Evolutionary conservation across 2,113 vertebrate species (phyloP).

Genomic region (Hypanus sabinus): DNA sequence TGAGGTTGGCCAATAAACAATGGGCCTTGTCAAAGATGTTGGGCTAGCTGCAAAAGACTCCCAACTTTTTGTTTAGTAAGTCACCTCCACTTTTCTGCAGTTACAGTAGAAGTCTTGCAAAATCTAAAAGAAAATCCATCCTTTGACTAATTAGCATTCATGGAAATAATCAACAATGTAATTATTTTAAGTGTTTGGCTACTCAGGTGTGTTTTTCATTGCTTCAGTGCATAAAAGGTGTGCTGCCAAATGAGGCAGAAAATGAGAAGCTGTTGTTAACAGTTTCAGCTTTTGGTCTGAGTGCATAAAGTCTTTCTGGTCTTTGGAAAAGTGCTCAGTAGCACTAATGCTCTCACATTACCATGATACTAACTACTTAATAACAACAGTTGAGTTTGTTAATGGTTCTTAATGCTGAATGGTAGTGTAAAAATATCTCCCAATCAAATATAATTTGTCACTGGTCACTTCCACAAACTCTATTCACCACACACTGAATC

Average conservation of each 20-base stretch:
- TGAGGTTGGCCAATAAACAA: too few relatives aligned
- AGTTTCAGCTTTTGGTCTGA: background rate
- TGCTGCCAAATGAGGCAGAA: background rate
- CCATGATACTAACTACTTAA: background rate
- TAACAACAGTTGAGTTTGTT: background rate
- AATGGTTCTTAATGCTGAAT: background rate
- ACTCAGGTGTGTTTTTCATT: background rate
- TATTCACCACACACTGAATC: too few relatives aligned
- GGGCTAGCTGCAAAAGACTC: too few relatives aligned
- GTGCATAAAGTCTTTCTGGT: background rate
- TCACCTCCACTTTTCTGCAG: background rate
- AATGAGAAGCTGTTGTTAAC: background rate
- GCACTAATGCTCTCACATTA: background rate
- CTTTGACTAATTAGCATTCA: background rate
- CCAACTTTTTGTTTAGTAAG: too few relatives aligned
- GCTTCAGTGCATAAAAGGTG: background rate
- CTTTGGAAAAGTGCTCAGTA: background rate
- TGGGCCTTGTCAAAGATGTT: too few relatives aligned
- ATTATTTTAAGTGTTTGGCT: slow-evolving; percentile 6
- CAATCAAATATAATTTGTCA: background rate
- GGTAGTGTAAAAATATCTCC: background rate
- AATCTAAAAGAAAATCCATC: background rate
- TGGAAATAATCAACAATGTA: background rate
- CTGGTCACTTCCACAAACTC: too few relatives aligned
- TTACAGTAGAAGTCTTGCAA: background rate